These are phyloP conservation scores for Physella acuta DNA, from an alignment of 1,140 invertebrate species.

Conservation along the genomic window DNA sequence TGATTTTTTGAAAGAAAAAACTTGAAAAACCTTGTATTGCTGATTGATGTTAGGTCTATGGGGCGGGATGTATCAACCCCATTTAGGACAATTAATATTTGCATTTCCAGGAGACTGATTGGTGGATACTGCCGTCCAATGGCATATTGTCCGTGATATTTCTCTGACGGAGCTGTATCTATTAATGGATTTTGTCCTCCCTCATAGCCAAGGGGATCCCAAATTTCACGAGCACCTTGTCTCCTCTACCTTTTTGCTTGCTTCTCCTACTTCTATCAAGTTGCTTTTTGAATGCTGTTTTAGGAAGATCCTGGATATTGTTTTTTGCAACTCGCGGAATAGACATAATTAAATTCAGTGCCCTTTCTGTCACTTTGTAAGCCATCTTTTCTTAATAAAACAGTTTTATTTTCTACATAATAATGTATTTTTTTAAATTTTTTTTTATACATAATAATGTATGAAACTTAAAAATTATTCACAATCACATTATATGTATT, in stretches of 20 bases:
- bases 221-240: slow-evolving; percentile 84
- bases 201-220: slow-evolving; percentile 86
- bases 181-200: slow-evolving; percentile 90
- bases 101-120: slow-evolving; percentile 77
- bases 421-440: too few species aligned
- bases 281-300: too few species aligned
- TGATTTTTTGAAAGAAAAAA: slow-evolving; percentile 71
- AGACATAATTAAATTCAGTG: too few species aligned
- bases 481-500: too few species aligned
- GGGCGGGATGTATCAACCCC: slow-evolving; percentile 78
- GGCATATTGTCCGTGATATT: slow-evolving; percentile 87
- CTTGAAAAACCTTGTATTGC: slow-evolving; percentile 77
- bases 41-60: slow-evolving; percentile 83
- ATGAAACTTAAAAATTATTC: too few species aligned
- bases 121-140: slow-evolving; percentile 88
- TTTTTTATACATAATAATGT: too few species aligned
- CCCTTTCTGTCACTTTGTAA: too few species aligned
- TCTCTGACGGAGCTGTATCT: slow-evolving; percentile 78
- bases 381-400: too few species aligned
- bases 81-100: slow-evolving; percentile 86
- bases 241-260: slow-evolving; percentile 81
- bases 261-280: slow-evolving; percentile 59
- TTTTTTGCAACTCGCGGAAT: too few species aligned
- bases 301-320: too few species aligned
- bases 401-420: too few species aligned